Evolutionary conservation across 2,113 vertebrate genomes (phyloP).

Genomic region (Indicator indicator): DNA sequence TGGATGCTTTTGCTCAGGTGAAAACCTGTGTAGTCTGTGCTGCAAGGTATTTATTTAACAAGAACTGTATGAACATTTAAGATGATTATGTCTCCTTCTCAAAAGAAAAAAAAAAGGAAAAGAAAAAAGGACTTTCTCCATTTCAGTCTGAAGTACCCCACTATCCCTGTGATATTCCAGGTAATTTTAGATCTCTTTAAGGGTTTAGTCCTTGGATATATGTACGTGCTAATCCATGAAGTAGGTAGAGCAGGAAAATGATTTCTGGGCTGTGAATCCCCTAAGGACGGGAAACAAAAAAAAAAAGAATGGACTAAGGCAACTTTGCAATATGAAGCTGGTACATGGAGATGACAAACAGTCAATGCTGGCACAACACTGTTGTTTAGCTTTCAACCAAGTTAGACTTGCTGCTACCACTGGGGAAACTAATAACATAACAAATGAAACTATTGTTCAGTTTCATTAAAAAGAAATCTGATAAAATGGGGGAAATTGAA

Average conservation of each 20-base stretch:
- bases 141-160: not conserved
- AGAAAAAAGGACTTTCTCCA: not conserved
- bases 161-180: not conserved
- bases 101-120: not conserved
- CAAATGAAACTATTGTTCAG: constrained; percentile 81
- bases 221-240: not conserved
- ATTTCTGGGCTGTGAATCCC: constrained; percentile 8
- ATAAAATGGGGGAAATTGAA: constrained; percentile 81
- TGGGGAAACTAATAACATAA: constrained; percentile 79
- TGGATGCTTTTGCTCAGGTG: not conserved
- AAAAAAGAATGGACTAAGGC: constrained; percentile 15
- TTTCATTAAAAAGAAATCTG: constrained; percentile 84
- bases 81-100: not conserved
- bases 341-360: constrained; percentile 66
- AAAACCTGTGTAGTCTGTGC: not conserved
- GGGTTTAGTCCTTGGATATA: not conserved
- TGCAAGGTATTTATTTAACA: constrained; percentile 23
- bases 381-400: constrained; percentile 47
- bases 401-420: constrained; percentile 65
- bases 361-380: constrained; percentile 51
- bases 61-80: not conserved
- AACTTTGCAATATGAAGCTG: constrained; percentile 47
- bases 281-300: not conserved
- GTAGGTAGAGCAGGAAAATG: constrained; percentile 38
- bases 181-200: constrained; percentile 8